phyloP scores from a whole-genome alignment of 2,113 vertebrate species.

The Pedetes capensis region DNA sequence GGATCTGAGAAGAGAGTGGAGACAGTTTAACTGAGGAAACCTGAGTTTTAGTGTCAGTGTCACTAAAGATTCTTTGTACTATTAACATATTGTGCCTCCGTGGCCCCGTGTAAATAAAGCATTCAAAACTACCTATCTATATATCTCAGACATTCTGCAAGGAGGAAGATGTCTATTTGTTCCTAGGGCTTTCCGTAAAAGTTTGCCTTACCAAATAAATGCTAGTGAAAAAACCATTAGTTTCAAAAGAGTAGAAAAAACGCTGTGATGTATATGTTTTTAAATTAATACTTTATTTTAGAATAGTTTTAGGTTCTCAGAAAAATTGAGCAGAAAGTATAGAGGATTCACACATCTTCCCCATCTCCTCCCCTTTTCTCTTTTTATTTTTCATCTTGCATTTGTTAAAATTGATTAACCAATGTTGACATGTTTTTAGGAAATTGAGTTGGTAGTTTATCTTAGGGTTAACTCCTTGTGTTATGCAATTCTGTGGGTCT shows the following conservation, averaged over 20 bases:
- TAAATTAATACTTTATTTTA: not conserved
- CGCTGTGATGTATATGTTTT: not conserved
- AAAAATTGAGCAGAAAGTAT: not conserved
- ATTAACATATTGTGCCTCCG: not conserved
- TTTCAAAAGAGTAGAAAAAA: slow-evolving; percentile 9
- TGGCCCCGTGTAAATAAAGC: not conserved
- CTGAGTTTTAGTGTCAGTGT: not conserved
- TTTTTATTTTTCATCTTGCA: not conserved
- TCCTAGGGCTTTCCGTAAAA: not conserved
- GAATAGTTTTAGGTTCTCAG: not conserved
- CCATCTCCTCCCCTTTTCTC: not conserved
- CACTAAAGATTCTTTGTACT: not conserved
- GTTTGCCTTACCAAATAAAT: not conserved
- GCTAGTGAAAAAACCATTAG: not conserved
- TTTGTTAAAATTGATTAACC: not conserved
- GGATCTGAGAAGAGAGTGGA: not conserved
- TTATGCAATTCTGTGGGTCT: not conserved
- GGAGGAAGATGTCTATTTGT: not conserved
- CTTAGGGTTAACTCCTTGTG: not conserved
- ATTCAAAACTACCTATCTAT: not conserved
- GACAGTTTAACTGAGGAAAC: not conserved
- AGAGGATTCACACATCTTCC: not conserved
- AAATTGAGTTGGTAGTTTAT: not conserved
- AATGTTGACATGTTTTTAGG: not conserved
- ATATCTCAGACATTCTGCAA: not conserved